Base-by-base conservation (phyloP, 1,140 invertebrate species). In the Papilio dardanus region DNA sequence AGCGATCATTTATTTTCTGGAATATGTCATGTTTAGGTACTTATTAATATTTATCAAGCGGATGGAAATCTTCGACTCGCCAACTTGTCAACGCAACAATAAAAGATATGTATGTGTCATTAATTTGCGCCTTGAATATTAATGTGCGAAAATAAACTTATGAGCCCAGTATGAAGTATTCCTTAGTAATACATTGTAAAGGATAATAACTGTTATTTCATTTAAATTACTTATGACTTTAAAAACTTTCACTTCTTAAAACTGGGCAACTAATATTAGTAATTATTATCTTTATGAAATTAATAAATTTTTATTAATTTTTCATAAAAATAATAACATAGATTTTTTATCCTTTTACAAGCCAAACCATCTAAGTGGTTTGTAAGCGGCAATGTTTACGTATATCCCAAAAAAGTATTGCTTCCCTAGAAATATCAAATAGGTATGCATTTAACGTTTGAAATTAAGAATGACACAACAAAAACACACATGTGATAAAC, bases 81-180 rank as follows among this genome's bases (percentile, higher is more conserved):
- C 2, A 54, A 54, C 50, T 24, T 28, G 19, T 54, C 50, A 54
- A 24, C 50, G 21, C 10, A 54, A 54, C 50, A 54, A 24, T 54
- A 54, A 54, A 54, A 54, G 7, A 24, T 54, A 54, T 28, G 21
- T 24, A 28, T 54, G 50, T 54, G 50, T 24, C 50, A 24, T 54
- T 54, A 54, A 54, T 54, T 54, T 54, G 50, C 21, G 50, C 7
- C 50, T 6, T 24, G 50, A 37, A 54, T 54, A 24, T 14, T 21
- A 54, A 54, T 54, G 50, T 54, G 50, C n/a, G 19, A 28, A 46
- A 69, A 40, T 37, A 69, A 50, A 30, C 24, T 21, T 28, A 50
- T 73, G 67, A 40, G 21, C 42, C 1, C 12, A n/a, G 5, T 46
- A 7, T 46, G 40, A 50, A 50, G 12, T 54, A 12, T 54, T 54